phyloP scores from a whole-genome alignment of 1,140 invertebrate genomes.

The Trachymyrmex septentrionalis region DNA sequence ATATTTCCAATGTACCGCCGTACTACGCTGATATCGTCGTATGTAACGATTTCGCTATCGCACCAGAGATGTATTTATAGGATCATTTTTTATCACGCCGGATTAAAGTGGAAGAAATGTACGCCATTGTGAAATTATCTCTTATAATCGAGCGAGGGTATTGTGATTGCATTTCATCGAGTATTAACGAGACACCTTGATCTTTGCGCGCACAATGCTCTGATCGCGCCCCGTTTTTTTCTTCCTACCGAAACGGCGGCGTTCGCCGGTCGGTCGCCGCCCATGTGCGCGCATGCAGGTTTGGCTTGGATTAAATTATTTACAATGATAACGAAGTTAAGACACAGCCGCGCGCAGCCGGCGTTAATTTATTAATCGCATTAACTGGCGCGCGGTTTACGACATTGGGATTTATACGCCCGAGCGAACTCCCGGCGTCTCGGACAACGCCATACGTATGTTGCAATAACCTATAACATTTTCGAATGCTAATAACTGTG shows the following conservation, averaged over 20 bases:
- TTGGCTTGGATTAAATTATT: conserved; percentile 22
- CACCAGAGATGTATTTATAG: not conserved
- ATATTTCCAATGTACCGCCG: not conserved
- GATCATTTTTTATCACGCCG: not conserved
- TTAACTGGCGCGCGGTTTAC: conserved; percentile 37
- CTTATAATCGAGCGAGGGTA: conserved; percentile 14
- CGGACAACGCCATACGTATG: conserved; percentile 52
- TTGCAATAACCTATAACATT: conserved; percentile 78
- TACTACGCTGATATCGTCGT: not conserved
- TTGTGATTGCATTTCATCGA: conserved; percentile 17
- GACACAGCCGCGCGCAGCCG: not conserved
- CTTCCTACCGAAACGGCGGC: not conserved
- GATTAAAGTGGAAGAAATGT: not conserved
- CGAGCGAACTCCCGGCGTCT: conserved; percentile 33
- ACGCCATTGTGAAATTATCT: conserved; percentile 9
- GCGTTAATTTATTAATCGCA: conserved; percentile 56
- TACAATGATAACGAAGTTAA: conserved; percentile 34
- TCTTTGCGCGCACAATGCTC: conserved; percentile 37
- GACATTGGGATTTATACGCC: conserved; percentile 53
- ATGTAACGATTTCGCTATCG: conserved; percentile 3
- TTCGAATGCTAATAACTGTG: conserved; percentile 77
- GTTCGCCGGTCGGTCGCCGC: not conserved
- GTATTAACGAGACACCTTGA: conserved; percentile 33
- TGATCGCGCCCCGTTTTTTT: not conserved
- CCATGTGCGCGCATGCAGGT: not conserved